Evolutionary conservation across 2,888 invertebrate genomes (phyloP).

Genomic region (Scelioninae gen. 1): DNA sequence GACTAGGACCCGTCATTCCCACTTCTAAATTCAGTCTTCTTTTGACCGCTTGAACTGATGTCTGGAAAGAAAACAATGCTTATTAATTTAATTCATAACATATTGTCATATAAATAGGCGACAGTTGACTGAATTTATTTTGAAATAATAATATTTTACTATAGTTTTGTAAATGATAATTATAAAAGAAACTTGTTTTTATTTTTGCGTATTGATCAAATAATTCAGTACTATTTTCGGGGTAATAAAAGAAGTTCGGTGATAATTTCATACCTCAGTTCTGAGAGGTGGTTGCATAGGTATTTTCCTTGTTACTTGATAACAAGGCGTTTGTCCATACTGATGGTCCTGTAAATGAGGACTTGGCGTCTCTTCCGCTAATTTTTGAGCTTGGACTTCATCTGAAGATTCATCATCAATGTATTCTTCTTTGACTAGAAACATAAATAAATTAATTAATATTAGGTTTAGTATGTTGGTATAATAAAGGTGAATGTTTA

Average conservation of each 20-base stretch:
- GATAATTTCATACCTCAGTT: constrained; percentile 80
- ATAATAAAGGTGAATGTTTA: not conserved
- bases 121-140: too few species aligned
- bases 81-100: too few species aligned
- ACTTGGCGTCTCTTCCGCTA: constrained; percentile 86
- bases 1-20: constrained; percentile 86
- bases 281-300: constrained; percentile 81
- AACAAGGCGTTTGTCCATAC: constrained; percentile 91
- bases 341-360: constrained; percentile 94
- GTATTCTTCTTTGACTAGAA: constrained; percentile 81
- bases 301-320: constrained; percentile 81
- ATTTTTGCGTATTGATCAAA: too few species aligned
- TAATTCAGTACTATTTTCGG: too few species aligned
- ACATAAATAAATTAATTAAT: constrained; percentile 13
- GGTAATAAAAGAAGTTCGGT: too few species aligned
- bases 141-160: too few species aligned
- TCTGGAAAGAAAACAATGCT: too few species aligned
- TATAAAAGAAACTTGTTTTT: too few species aligned
- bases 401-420: constrained; percentile 82
- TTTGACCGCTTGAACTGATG: constrained; percentile 89
- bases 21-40: constrained; percentile 91
- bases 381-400: constrained; percentile 81
- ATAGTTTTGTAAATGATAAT: too few species aligned
- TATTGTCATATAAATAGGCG: too few species aligned
- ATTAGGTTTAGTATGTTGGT: not conserved